These are phyloP conservation scores for Zeugodacus cucurbitae DNA, from an alignment of 1,140 invertebrate genomes.

Conservation along the genomic window DNA sequence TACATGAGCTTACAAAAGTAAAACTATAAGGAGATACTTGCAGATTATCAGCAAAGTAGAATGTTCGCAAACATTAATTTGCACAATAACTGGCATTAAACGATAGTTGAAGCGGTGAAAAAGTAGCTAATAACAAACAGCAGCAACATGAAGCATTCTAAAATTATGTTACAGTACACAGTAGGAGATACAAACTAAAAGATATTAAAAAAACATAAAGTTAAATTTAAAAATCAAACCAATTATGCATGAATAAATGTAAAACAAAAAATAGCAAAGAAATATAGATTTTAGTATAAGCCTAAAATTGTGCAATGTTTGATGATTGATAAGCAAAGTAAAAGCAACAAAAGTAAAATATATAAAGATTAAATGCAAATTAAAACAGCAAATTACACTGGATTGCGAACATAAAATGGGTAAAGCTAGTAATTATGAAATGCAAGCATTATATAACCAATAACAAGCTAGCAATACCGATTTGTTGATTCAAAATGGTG, in stretches of 20 bases:
- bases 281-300: conserved; percentile 26
- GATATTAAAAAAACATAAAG: conserved; percentile 28
- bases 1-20: not conserved
- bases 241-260: conserved; percentile 12
- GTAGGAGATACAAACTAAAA: not conserved
- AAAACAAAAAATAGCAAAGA: conserved; percentile 4
- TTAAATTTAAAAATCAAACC: conserved; percentile 25
- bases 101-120: not conserved
- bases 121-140: conserved; percentile 22
- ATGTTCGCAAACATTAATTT: not conserved
- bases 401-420: not conserved
- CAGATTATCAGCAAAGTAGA: not conserved
- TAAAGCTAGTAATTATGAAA: not conserved
- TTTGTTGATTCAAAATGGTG: not conserved
- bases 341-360: not conserved
- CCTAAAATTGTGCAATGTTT: conserved; percentile 36
- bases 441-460: not conserved
- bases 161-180: conserved; percentile 12
- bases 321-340: conserved; percentile 18
- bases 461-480: not conserved
- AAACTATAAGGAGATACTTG: not conserved
- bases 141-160: conserved; percentile 35
- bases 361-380: not conserved
- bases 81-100: not conserved
- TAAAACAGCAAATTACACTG: not conserved